A percentile compares a stretch with the other conserved stretches of the same genome.
Conservation (phyloP, 2,888 invertebrate species). For the Criorhina ranunculi region DNA sequence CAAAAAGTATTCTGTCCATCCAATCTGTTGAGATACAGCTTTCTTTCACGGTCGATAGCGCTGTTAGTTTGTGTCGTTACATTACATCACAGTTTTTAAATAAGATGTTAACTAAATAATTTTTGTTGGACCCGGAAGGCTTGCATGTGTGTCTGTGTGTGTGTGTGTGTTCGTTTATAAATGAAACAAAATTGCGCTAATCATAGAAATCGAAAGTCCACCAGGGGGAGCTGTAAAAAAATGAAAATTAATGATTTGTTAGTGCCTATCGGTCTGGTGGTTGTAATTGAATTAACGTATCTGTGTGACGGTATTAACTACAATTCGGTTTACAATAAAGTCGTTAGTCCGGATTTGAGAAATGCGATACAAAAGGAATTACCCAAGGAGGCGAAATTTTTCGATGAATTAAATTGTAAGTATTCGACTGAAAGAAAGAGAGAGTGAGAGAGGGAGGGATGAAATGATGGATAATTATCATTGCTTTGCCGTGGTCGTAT, state of each 20-base stretch:
- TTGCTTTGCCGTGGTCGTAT: neutral
- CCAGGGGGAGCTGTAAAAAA: constrained; percentile 41
- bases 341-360: constrained; percentile 81
- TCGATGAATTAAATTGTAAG: constrained; percentile 90
- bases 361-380: constrained; percentile 82
- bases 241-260: constrained; percentile 68
- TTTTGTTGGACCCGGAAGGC: constrained; percentile 4
- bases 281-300: constrained; percentile 60
- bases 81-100: constrained; percentile 45
- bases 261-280: constrained; percentile 54
- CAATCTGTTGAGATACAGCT: constrained; percentile 22
- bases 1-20: constrained; percentile 19
- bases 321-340: constrained; percentile 82
- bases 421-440: constrained; percentile 79
- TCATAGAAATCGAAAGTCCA: constrained; percentile 72
- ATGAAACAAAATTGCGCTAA: constrained; percentile 59
- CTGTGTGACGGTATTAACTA: constrained; percentile 78
- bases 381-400: constrained; percentile 87
- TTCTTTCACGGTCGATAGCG: constrained; percentile 29
- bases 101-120: constrained; percentile 62
- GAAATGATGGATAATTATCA: no score
- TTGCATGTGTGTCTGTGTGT: no score
- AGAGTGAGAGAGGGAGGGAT: no score
- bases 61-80: neutral
- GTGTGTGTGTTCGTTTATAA: no score